A percentile compares a stretch with the other conserved stretches of the same genome.
Evolutionary conservation across 2,797 vertebrate species (phyloP).

Genomic region (Neopelma chrysocephalum): DNA sequence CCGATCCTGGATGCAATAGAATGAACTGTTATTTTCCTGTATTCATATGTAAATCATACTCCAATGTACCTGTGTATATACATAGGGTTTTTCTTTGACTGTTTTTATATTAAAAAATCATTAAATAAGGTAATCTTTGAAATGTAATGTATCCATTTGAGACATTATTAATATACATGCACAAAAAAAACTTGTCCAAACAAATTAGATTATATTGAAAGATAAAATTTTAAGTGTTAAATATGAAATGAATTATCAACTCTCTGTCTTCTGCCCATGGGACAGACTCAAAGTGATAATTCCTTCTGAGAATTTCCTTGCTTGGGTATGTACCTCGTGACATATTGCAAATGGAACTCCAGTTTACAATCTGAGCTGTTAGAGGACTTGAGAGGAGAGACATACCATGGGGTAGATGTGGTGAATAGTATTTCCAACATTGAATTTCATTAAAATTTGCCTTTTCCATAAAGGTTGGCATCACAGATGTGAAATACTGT

Average conservation of each 20-base stretch:
- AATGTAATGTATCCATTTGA: neutral
- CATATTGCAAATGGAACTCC: neutral
- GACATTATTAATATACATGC: neutral
- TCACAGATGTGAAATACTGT: neutral
- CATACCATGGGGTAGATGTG: neutral
- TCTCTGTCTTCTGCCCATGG: neutral
- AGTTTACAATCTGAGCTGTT: neutral
- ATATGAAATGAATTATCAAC: neutral
- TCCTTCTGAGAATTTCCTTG: neutral
- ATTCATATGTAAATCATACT: neutral
- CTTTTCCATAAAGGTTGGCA: neutral
- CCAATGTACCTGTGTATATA: neutral
- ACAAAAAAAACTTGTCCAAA: neutral
- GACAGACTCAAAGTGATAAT: neutral
- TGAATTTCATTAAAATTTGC: neutral
- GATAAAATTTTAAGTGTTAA: neutral
- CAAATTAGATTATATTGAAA: neutral
- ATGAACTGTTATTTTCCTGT: neutral
- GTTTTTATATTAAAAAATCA: neutral
- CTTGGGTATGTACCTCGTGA: neutral
- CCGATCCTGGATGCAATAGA: neutral
- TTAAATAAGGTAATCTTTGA: neutral
- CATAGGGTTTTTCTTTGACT: neutral
- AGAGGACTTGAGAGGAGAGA: neutral
- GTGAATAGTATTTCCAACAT: rapidly evolving